Base-by-base conservation (phyloP, 2,113 vertebrate genomes). In the Mustela lutreola region DNA sequence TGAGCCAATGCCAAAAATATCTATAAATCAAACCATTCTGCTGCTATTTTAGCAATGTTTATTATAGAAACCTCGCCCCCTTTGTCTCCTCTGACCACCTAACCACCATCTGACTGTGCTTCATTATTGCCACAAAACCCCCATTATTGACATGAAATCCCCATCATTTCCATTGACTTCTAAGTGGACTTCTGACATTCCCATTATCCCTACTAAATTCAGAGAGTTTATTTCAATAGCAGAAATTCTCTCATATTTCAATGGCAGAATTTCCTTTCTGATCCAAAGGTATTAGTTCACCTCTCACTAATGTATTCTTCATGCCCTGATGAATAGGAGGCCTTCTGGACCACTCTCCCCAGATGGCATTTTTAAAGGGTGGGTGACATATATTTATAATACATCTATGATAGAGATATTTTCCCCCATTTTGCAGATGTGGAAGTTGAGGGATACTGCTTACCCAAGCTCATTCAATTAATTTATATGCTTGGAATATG, bases 31-130 rank as follows among this genome's bases (percentile, higher is more conserved):
- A 80, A 67, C 15, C 50, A 89, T 33, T 73, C 62, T 73, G 45
- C 89, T 39, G 26, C n/a, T 76, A 73, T 67, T 91, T 97, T 48
- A 91, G 28, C 18, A 53, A 62, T 84, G 7, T 93, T 95, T 39
- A 60, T 19, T 60, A 26, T 9, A 39, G 42, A 39, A 58, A 78
- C 28, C 39, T 91, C 12, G 21, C 11, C 16, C 39, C 28, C 39
- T 60, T 83, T 93, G 56, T 80, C 76, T 75, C 56, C 7, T 93
- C 42, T 79, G 39, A 86, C 16, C 7, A 45, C n/a, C 39, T 91
- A 80, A 89, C 31, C 42, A 36, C 63, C 53, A n/a, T 53, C 42
- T 53, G 62, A 73, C 4, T 53, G 12, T 80, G 11, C 4, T 22
- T 22, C 9, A 76, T n/a, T 80, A 67, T 75, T 11, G 4, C 12